Evolutionary conservation across 2,888 invertebrate species (phyloP).

Genomic region (Parnassius orleans): DNA sequence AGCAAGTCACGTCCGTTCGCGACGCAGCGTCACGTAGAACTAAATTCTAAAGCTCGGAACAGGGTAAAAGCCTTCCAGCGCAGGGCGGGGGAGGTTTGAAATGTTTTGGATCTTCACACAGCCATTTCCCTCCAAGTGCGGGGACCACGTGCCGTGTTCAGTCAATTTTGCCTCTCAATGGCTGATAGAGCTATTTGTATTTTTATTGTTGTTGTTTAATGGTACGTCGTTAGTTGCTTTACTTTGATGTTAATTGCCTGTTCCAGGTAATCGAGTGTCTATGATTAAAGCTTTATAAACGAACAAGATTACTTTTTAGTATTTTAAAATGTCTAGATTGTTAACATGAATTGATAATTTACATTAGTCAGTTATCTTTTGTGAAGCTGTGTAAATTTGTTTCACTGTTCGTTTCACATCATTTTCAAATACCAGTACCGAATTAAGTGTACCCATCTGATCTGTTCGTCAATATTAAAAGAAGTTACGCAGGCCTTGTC

Average conservation of each 20-base stretch:
- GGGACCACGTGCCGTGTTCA: slow-evolving; percentile 68
- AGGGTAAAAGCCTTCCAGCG: slow-evolving; percentile 40
- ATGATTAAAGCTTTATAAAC: slow-evolving; percentile 11
- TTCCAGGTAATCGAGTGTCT: slow-evolving; percentile 7
- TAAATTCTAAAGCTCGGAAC: slow-evolving; percentile 53
- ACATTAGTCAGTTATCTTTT: no score
- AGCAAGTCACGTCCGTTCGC: slow-evolving; percentile 47
- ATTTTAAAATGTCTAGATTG: no score
- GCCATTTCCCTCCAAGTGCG: slow-evolving; percentile 59
- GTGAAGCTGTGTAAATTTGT: no score
- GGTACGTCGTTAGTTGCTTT: slow-evolving; percentile 56
- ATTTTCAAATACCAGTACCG: no score
- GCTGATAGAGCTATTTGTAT: slow-evolving; percentile 54
- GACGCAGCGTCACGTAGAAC: slow-evolving; percentile 54
- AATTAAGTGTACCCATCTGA: no score
- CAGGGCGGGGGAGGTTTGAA: slow-evolving; percentile 59
- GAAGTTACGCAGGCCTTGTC: no score
- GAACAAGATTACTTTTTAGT: no score
- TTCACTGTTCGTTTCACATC: no score
- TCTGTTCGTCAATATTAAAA: no score
- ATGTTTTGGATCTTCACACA: slow-evolving; percentile 69
- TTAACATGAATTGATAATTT: no score
- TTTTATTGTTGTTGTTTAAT: slow-evolving; percentile 67
- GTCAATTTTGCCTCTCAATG: slow-evolving; percentile 66
- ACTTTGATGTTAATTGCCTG: slow-evolving; percentile 53